Conservation (phyloP, 2,797 vertebrate genomes). For the Garrulus glandarius region DNA sequence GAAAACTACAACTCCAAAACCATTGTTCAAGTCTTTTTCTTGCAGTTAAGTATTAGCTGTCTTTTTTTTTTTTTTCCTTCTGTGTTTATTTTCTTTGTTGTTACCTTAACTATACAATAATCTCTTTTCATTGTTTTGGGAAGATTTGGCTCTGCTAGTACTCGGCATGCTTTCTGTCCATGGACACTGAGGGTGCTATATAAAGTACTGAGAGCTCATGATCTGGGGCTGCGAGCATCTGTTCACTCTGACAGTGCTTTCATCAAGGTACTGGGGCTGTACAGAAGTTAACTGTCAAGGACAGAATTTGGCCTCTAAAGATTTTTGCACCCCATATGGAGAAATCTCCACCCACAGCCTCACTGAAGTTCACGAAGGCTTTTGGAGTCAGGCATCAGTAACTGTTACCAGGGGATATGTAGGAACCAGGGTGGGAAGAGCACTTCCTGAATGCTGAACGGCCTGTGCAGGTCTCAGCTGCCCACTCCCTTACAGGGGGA, state of each 20-base stretch:
- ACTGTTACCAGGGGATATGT: not conserved
- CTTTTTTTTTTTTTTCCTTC: not conserved
- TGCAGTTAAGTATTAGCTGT: not conserved
- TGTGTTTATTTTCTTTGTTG: not conserved
- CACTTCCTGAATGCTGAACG: conserved; percentile 15
- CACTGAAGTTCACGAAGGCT: conserved; percentile 23
- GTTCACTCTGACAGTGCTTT: not conserved
- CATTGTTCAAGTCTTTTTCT: not conserved
- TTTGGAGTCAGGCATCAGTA: conserved; percentile 21
- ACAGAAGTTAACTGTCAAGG: conserved; percentile 47
- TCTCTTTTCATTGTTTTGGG: not conserved
- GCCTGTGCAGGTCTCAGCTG: conserved; percentile 14
- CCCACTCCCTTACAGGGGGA: not conserved
- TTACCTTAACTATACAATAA: not conserved
- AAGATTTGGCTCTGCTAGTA: not conserved
- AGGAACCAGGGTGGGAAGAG: conserved; percentile 47
- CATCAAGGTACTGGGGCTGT: not conserved
- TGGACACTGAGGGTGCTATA: not conserved
- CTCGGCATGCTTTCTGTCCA: not conserved
- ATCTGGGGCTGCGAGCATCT: not conserved
- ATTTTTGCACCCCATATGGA: conserved; percentile 52
- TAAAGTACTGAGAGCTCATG: conserved; percentile 34
- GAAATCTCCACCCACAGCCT: not conserved
- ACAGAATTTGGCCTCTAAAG: conserved; percentile 50
- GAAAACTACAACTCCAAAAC: not conserved